These are phyloP conservation scores for Paradoxurus hermaphroditus DNA, from an alignment of 2,113 vertebrate genomes.

Conservation along the genomic window DNA sequence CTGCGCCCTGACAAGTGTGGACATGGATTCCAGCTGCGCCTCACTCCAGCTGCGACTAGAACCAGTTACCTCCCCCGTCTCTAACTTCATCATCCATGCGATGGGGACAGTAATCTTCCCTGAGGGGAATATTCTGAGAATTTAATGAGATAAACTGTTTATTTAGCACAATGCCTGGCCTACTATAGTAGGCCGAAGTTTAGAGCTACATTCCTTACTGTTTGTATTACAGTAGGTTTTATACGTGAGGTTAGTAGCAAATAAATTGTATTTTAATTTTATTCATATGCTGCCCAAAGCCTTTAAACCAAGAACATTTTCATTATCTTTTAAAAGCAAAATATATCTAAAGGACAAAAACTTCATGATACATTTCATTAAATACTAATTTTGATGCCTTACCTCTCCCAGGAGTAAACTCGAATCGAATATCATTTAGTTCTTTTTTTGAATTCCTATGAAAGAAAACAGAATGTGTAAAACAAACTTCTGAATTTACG, in stretches of 20 bases:
- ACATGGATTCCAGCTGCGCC: not conserved
- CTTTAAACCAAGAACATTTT: not conserved
- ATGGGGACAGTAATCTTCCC: not conserved
- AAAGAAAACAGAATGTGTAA: constrained; percentile 55
- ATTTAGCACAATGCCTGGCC: not conserved
- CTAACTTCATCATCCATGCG: not conserved
- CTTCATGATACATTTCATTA: not conserved
- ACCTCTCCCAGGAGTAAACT: constrained; percentile 99
- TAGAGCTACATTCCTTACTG: not conserved
- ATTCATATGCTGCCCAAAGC: not conserved
- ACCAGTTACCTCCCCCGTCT: not conserved
- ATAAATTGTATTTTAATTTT: not conserved
- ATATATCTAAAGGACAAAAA: not conserved
- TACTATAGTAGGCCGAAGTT: not conserved
- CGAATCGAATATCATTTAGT: constrained; percentile 98
- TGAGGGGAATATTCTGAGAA: not conserved
- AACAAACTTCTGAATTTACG: not conserved
- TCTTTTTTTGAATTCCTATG: constrained; percentile 98
- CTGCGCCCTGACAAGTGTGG: not conserved
- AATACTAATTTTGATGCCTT: constrained; percentile 59
- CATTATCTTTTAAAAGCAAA: constrained; percentile 2
- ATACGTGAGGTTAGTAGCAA: not conserved
- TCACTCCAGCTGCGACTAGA: not conserved
- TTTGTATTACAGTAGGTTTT: not conserved
- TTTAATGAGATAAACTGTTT: not conserved